A percentile compares a stretch with the other conserved stretches of the same genome.
These are phyloP conservation scores for Brachystomella parvula DNA, from an alignment of 1,140 invertebrate genomes.

Conservation along the genomic window DNA sequence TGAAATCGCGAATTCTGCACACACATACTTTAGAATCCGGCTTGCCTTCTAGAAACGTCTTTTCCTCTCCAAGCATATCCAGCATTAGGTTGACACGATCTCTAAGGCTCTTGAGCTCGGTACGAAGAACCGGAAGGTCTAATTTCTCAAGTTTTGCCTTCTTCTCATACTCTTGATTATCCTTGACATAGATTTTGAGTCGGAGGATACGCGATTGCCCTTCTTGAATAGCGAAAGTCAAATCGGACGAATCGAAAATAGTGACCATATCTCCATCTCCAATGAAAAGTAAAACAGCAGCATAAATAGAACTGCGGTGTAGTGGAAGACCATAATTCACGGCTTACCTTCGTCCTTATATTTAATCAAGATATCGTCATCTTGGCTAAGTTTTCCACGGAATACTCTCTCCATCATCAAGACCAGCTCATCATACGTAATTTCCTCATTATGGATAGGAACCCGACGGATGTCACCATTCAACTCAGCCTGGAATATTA, in stretches of 20 bases:
- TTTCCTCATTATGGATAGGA: constrained; percentile 67
- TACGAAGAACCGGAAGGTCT: constrained; percentile 46
- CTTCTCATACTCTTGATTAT: constrained; percentile 28
- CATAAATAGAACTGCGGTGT: background rate
- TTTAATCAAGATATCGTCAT: constrained; percentile 64
- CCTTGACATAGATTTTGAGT: constrained; percentile 52
- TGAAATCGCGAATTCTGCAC: no score
- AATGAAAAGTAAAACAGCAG: constrained; percentile 37
- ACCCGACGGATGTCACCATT: constrained; percentile 63
- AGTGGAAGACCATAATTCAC: constrained; percentile 12
- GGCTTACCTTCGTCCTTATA: constrained; percentile 63
- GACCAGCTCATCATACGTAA: constrained; percentile 67
- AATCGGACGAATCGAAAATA: constrained; percentile 64
- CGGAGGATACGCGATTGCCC: constrained; percentile 57
- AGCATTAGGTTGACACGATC: constrained; percentile 54
- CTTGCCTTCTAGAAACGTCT: no score
- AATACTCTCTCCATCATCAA: constrained; percentile 72
- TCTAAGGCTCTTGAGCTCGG: constrained; percentile 52
- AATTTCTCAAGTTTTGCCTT: constrained; percentile 14
- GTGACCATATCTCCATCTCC: constrained; percentile 66
- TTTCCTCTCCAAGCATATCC: constrained; percentile 48
- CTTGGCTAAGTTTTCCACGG: constrained; percentile 53
- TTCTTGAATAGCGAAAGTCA: constrained; percentile 60
- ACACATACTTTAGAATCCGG: no score
- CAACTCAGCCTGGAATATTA: constrained; percentile 52